Percentiles rank a stretch among this genome's conserved stretches.
Evolutionary conservation across 2,888 invertebrate genomes (phyloP).

Genomic region (Cheilosia soror): DNA sequence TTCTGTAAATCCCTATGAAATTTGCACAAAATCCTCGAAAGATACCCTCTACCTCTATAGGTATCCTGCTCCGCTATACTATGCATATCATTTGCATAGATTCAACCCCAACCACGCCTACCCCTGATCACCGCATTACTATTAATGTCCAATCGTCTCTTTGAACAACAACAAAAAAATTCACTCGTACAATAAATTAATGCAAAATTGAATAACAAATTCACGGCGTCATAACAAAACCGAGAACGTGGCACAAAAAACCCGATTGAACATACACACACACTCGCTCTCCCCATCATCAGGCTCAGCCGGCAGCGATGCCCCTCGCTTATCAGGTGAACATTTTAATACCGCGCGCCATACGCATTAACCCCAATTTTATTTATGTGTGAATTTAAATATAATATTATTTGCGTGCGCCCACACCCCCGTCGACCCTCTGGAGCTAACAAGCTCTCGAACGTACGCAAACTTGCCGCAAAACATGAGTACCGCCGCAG

Average conservation of each 20-base stretch:
- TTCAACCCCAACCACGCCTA: slow-evolving; percentile 5
- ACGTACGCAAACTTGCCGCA: slow-evolving; percentile 64
- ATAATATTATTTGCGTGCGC: slow-evolving; percentile 50
- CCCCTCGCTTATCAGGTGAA: slow-evolving; percentile 55
- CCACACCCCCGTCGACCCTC: slow-evolving; percentile 17
- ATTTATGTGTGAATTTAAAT: slow-evolving; percentile 75
- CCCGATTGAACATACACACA: not conserved
- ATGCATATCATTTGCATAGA: slow-evolving; percentile 67
- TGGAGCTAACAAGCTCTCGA: slow-evolving; percentile 66
- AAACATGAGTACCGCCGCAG: slow-evolving; percentile 58
- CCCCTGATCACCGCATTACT: slow-evolving; percentile 37
- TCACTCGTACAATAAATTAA: slow-evolving; percentile 65
- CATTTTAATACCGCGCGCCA: slow-evolving; percentile 68
- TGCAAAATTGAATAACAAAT: slow-evolving; percentile 75
- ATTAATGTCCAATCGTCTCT: slow-evolving; percentile 42
- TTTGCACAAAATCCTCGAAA: slow-evolving; percentile 61
- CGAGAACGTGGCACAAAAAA: slow-evolving; percentile 50
- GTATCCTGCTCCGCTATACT: slow-evolving; percentile 1
- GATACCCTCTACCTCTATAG: slow-evolving; percentile 28
- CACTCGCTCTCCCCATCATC: too few species aligned
- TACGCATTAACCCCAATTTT: slow-evolving; percentile 75
- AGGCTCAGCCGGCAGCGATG: too few species aligned
- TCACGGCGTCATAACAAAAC: slow-evolving; percentile 71
- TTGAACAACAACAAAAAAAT: slow-evolving; percentile 13
- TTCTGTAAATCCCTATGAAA: slow-evolving; percentile 70